These are phyloP conservation scores for Caenorhabditis angaria DNA, from an alignment of 2,888 invertebrate genomes.

Conservation along the genomic window DNA sequence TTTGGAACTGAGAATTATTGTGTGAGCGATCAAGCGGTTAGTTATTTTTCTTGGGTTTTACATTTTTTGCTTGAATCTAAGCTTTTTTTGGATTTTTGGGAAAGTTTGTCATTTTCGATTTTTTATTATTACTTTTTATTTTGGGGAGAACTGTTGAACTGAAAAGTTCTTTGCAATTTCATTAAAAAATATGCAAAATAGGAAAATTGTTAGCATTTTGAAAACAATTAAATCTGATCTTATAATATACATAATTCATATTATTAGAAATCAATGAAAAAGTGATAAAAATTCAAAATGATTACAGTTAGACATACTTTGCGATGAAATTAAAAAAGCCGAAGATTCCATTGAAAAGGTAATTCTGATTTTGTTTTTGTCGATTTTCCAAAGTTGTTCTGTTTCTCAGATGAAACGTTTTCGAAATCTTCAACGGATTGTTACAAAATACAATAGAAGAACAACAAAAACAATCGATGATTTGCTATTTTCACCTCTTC, in stretches of 20 bases:
- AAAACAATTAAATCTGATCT: too few species aligned
- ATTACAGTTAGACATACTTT: conserved; percentile 41
- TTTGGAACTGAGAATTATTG: conserved; percentile 36
- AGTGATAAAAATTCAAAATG: background rate
- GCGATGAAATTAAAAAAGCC: conserved; percentile 28
- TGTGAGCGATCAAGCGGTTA: conserved; percentile 47
- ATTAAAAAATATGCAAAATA: background rate
- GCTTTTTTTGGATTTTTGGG: too few species aligned
- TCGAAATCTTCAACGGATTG: conserved; percentile 39
- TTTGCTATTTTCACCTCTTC: conserved; percentile 26
- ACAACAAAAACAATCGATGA: conserved; percentile 38
- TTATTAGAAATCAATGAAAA: too few species aligned
- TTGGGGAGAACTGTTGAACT: background rate
- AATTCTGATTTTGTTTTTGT: background rate
- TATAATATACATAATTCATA: too few species aligned
- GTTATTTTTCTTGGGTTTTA: background rate
- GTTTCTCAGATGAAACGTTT: conserved; percentile 36
- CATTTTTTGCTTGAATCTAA: too few species aligned
- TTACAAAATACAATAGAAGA: conserved; percentile 42
- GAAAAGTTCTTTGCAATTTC: background rate
- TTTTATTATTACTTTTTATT: too few species aligned
- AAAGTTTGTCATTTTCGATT: background rate
- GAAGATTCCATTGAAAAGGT: conserved; percentile 27
- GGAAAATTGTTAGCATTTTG: background rate
- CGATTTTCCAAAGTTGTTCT: background rate